These are phyloP conservation scores for Thymelicus sylvestris DNA, from an alignment of 2,888 invertebrate species.

Conservation along the genomic window DNA sequence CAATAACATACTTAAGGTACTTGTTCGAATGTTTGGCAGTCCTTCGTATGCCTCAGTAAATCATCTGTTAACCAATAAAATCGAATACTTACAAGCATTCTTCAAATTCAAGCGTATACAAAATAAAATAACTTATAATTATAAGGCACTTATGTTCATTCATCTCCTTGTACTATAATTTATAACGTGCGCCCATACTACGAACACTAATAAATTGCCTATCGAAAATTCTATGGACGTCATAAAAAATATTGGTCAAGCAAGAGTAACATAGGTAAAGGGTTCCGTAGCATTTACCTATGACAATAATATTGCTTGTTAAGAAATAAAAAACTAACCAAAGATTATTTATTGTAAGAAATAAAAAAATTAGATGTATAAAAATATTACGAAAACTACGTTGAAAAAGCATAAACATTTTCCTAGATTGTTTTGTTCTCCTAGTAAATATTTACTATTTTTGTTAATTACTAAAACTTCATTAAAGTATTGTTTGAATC, in stretches of 20 bases:
- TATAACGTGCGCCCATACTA: constrained; percentile 44
- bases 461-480: too few species aligned
- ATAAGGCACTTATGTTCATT: constrained; percentile 45
- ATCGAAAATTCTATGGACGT: constrained; percentile 34
- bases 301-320: too few species aligned
- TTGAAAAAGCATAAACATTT: too few species aligned
- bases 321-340: too few species aligned
- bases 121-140: constrained; percentile 40
- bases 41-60: constrained; percentile 51
- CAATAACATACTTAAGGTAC: constrained; percentile 17
- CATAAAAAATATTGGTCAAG: constrained; percentile 29
- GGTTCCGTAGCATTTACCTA: constrained; percentile 12
- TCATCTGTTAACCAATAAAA: constrained; percentile 52
- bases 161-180: constrained; percentile 47
- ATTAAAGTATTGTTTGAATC: too few species aligned
- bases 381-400: too few species aligned
- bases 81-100: constrained; percentile 62
- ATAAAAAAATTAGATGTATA: too few species aligned
- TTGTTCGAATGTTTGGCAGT: constrained; percentile 35
- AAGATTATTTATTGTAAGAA: too few species aligned
- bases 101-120: constrained; percentile 63
- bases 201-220: constrained; percentile 50
- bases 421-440: too few species aligned
- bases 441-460: too few species aligned
- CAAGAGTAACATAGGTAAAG: not conserved